Conservation (phyloP, 2,113 vertebrate genomes). For the Melospiza melodia region DNA sequence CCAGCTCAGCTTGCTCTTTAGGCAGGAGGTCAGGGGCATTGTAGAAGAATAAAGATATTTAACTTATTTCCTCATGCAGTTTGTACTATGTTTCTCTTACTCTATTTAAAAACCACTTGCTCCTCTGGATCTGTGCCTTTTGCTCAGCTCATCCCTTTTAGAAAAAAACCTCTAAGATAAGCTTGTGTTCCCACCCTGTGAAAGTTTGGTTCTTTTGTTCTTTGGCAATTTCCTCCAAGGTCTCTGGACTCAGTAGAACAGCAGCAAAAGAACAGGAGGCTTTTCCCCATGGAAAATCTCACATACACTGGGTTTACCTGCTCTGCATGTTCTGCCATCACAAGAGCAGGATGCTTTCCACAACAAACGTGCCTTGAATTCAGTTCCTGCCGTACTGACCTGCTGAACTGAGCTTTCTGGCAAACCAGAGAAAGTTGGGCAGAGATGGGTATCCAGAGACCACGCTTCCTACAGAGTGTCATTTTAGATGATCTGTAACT, state of each 20-base stretch:
- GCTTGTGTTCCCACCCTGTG: not conserved
- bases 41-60: not conserved
- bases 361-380: not conserved
- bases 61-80: not conserved
- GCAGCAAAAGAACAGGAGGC: not conserved
- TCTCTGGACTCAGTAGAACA: slow-evolving; percentile 10
- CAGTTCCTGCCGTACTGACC: not conserved
- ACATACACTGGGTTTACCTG: not conserved
- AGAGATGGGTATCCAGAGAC: slow-evolving; percentile 2
- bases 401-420: slow-evolving; percentile 1
- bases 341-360: not conserved
- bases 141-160: not conserved
- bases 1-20: not conserved
- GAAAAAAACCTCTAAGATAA: not conserved
- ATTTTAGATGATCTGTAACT: slow-evolving; percentile 46
- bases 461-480: not conserved
- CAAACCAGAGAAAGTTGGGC: not conserved
- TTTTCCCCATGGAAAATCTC: not conserved
- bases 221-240: slow-evolving; percentile 54
- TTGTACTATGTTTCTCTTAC: not conserved
- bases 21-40: not conserved
- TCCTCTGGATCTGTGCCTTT: not conserved
- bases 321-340: not conserved
- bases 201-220: not conserved
- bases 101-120: not conserved